phyloP scores from a whole-genome alignment of 2,797 vertebrate species.

The Gephyroberyx darwinii region DNA sequence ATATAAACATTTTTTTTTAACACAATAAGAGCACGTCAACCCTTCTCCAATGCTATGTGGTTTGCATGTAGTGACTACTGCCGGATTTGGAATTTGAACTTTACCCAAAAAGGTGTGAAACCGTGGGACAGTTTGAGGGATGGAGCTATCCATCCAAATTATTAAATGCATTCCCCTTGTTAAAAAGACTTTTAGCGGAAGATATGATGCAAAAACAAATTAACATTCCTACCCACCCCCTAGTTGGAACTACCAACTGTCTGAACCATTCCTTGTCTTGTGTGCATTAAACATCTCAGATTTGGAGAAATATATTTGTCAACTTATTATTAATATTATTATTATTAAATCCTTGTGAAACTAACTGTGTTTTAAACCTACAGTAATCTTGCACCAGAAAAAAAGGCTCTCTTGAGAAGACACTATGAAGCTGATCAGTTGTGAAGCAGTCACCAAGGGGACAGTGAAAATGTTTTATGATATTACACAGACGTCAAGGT shows the following conservation, averaged over 20 bases:
- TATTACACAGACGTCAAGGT: conserved; percentile 36
- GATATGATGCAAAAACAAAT: neutral
- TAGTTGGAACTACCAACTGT: too few species aligned
- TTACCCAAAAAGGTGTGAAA: conserved; percentile 24
- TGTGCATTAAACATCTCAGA: too few species aligned
- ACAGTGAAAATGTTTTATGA: conserved; percentile 31
- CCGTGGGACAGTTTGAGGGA: conserved; percentile 23
- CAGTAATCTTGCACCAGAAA: conserved; percentile 15
- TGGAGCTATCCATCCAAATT: conserved; percentile 4
- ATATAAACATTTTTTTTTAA: neutral
- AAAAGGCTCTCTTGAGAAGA: conserved; percentile 37
- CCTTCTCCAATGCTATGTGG: neutral
- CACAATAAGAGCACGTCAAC: neutral
- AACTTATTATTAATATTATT: conserved; percentile 6
- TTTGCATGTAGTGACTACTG: too few species aligned
- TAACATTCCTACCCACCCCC: conserved; percentile 6
- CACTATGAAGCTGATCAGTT: conserved; percentile 48
- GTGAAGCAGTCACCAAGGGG: conserved; percentile 48
- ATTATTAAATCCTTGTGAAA: conserved; percentile 45
- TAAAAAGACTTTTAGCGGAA: conserved; percentile 11
- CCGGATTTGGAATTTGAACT: neutral
- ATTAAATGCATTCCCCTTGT: conserved; percentile 8
- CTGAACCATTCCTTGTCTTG: too few species aligned
- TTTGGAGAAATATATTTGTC: too few species aligned
- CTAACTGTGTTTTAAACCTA: conserved; percentile 38